phyloP scores from a whole-genome alignment of 2,888 invertebrate species.

The Euzetes globulus region DNA sequence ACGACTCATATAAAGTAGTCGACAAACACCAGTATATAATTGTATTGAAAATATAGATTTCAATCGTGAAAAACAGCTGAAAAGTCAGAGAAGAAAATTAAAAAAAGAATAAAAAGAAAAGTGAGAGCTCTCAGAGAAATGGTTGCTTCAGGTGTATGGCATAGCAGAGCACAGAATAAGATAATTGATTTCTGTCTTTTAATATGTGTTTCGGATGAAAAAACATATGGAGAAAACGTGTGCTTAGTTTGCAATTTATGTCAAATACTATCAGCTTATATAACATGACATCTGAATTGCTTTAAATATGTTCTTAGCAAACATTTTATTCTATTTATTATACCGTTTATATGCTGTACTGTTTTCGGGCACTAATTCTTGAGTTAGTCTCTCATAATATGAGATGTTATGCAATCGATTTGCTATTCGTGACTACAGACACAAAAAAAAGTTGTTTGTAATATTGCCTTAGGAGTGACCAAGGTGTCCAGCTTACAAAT shows the following conservation, averaged over 20 bases:
- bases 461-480: too few relatives aligned
- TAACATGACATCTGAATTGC: background rate
- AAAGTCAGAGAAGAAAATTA: too few relatives aligned
- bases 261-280: background rate
- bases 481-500: too few relatives aligned
- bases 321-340: background rate
- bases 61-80: too few relatives aligned
- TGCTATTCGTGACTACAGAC: conserved; percentile 7
- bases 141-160: background rate
- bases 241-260: background rate
- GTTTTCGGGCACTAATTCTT: too few relatives aligned
- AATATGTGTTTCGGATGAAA: background rate
- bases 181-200: background rate
- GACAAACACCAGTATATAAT: too few relatives aligned
- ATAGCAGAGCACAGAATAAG: too few relatives aligned
- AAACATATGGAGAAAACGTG: background rate
- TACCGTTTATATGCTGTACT: background rate
- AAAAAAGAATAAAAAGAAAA: too few relatives aligned
- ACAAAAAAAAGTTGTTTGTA: background rate
- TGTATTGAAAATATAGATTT: too few relatives aligned
- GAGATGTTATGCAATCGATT: background rate
- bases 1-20: background rate
- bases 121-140: background rate
- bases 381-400: background rate
- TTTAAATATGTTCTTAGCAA: background rate